These are phyloP conservation scores for Mastacembelus armatus DNA, from an alignment of 2,797 vertebrate species.

Conservation along the genomic window DNA sequence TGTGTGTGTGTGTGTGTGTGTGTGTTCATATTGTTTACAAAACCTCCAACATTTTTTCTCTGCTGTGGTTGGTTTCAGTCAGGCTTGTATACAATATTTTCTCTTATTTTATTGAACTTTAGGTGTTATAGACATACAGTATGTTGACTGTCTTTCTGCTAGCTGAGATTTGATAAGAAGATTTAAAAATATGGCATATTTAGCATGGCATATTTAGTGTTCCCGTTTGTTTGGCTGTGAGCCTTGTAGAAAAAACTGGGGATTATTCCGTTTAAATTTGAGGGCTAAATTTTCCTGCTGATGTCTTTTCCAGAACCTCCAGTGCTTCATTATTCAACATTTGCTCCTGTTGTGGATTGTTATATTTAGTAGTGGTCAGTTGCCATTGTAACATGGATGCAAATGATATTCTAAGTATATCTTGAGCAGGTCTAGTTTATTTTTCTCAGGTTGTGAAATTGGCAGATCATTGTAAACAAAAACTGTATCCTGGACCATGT, in stretches of 20 bases:
- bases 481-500: not conserved
- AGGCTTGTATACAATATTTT: too few species aligned
- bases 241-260: constrained; percentile 19
- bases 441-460: not conserved
- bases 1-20: too few species aligned
- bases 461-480: not conserved
- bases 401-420: too few species aligned
- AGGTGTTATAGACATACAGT: not conserved
- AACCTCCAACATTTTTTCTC: not conserved
- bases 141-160: not conserved
- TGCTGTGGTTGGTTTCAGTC: too few species aligned
- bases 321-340: constrained; percentile 75
- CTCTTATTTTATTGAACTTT: not conserved
- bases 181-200: too few species aligned
- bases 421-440: too few species aligned
- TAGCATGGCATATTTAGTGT: too few species aligned
- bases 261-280: constrained; percentile 11
- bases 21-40: too few species aligned
- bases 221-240: constrained; percentile 11
- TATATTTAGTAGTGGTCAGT: constrained; percentile 66
- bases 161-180: not conserved
- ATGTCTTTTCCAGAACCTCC: constrained; percentile 49
- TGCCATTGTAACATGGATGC: not conserved
- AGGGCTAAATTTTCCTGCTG: constrained; percentile 21
- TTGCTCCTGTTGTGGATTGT: constrained; percentile 73